Percentiles rank a stretch among this genome's conserved stretches.
phyloP scores from a whole-genome alignment of 23 tunicate genomes.

The Halocynthia roretzi region DNA sequence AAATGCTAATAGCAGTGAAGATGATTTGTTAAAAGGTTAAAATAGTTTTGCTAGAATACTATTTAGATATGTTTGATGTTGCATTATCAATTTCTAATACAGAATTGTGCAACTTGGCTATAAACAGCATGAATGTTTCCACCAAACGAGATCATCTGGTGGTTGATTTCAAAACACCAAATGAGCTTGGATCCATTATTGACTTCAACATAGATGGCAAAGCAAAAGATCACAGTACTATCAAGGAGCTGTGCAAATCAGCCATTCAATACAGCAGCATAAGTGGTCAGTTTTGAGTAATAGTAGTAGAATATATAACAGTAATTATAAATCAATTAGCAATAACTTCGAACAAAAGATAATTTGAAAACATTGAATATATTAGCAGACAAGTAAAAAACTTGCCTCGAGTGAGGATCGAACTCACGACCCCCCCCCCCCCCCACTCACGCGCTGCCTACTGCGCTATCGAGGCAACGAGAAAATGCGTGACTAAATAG shows the following conservation, averaged over 20 bases:
- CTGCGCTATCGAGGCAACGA: constrained; percentile 7
- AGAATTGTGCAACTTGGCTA: too few relatives aligned
- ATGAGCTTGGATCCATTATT: constrained; percentile 24
- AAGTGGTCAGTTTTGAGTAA: constrained; percentile 29
- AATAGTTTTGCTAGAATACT: too few relatives aligned
- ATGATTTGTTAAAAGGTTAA: too few relatives aligned
- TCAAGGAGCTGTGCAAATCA: constrained; percentile 32
- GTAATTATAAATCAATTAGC: neutral
- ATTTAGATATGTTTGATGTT: too few relatives aligned
- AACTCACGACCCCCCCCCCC: neutral
- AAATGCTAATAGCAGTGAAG: too few relatives aligned
- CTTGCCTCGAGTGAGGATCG: constrained; percentile 17
- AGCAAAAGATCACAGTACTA: constrained; percentile 21
- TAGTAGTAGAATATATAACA: neutral
- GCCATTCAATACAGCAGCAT: constrained; percentile 41
- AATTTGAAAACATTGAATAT: neutral
- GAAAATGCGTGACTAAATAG: neutral
- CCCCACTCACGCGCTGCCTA: constrained; percentile 10
- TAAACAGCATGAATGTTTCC: constrained; percentile 11
- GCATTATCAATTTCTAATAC: too few relatives aligned
- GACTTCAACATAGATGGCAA: constrained; percentile 36
- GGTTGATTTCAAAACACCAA: constrained; percentile 51
- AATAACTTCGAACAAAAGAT: neutral
- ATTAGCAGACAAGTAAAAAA: neutral
- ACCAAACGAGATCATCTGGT: constrained; percentile 55